Evolutionary conservation across 2,797 vertebrate species (phyloP).

Genomic region (Danio jaintianensis): DNA sequence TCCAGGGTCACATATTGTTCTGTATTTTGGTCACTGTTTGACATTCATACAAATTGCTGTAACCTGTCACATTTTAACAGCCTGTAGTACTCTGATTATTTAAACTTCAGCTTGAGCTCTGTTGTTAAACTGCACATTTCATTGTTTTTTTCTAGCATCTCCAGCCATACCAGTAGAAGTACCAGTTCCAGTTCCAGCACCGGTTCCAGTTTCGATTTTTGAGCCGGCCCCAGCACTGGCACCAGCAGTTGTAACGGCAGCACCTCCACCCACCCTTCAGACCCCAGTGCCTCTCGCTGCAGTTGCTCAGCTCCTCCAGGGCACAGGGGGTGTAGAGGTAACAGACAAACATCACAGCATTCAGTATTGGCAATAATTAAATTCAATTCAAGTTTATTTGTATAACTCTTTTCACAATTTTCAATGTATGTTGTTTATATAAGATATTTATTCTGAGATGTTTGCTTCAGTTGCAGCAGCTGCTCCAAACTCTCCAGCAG

Average conservation of each 20-base stretch:
- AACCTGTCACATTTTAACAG: not conserved
- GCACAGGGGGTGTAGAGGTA: conserved; percentile 93
- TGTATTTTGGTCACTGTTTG: not conserved
- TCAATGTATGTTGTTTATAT: no score
- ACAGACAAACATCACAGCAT: conserved; percentile 45
- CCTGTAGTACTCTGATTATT: not conserved
- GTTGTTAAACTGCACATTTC: not conserved
- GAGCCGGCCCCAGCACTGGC: conserved; percentile 67
- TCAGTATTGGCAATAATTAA: no score
- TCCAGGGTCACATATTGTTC: not conserved
- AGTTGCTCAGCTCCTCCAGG: conserved; percentile 94
- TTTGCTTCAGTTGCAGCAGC: conserved; percentile 87
- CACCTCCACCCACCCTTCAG: conserved; percentile 79
- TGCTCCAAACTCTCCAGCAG: conserved; percentile 95
- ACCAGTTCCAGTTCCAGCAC: not conserved
- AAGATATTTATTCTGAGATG: not conserved
- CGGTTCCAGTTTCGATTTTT: conserved; percentile 49
- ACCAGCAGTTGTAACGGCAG: conserved; percentile 72
- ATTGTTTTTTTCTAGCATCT: conserved; percentile 71
- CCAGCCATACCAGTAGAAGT: conserved; percentile 68
- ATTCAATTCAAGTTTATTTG: no score
- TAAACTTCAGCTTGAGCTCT: not conserved
- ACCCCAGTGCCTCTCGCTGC: conserved; percentile 90
- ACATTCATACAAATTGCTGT: not conserved
- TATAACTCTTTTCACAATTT: no score